Base-by-base conservation (phyloP, 2,888 invertebrate genomes). In the Eumerus sabulonum region DNA sequence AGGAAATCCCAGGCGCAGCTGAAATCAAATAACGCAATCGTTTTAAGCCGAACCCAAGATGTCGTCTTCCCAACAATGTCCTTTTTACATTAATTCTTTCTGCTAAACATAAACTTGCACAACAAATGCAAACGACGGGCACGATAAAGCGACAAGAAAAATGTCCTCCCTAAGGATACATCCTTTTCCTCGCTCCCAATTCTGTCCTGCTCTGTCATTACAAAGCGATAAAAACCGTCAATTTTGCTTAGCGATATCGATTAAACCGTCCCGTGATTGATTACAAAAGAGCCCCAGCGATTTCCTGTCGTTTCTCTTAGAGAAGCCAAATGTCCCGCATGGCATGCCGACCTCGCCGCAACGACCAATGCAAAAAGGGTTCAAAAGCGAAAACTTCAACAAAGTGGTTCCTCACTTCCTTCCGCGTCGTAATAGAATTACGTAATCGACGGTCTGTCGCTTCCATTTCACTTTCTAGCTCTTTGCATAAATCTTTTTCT, bases 191-290 rank as follows among this genome's bases (percentile, higher is more conserved):
- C 7, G 27, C 27, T 7, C 7, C 27, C 7, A 4, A 2, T 27
- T 27, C 27, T n/a, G n/a, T 4, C 27, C 27, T 4, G 27, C 7
- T 27, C 27, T 18, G 18, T 48, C 17, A 62, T 36, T 71, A 27
- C 60, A 40, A 70, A 62, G 48, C 51, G 71, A 56, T 63, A 71
- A 7, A 27, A 71, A 71, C 44, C 42, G 47, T 71, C 48, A 71
- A 63, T 54, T 54, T 56, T 71, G 63, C 71, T 63, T 56, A 71
- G 48, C 50, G 71, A 63, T 63, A 71, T 63, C 71, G 71, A 71
- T 71, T 71, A 56, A 71, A 56, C 56, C 48, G 56, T 44, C 54
- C 56, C 18, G 71, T 71, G 71, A 71, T 62, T 71, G 71, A 71
- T 63, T 63, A 48, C 42, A 62, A 40, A 40, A 56, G 38, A 71